phyloP scores from a whole-genome alignment of 2,888 invertebrate genomes.

The Cheiracanthium punctorium region DNA sequence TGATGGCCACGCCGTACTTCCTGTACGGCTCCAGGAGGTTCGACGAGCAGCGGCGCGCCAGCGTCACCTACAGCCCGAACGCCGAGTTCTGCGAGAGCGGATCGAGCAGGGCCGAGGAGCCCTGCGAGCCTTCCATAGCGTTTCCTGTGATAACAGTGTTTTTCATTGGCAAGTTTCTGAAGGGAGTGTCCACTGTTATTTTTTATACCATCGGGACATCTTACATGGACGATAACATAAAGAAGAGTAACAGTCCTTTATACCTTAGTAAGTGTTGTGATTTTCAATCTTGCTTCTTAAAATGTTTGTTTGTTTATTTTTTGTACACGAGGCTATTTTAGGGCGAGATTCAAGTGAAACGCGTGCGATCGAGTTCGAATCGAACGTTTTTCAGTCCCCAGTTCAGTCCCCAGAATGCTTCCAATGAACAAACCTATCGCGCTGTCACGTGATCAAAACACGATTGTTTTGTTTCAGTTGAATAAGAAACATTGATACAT shows the following conservation, averaged over 20 bases:
- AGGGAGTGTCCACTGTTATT: constrained; percentile 70
- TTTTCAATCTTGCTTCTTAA: no score
- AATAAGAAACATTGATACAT: no score
- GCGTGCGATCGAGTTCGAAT: no score
- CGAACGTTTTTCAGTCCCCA: no score
- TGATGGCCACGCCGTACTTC: constrained; percentile 68
- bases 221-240: constrained; percentile 71
- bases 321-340: no score
- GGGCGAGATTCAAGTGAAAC: no score
- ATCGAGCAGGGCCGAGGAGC: constrained; percentile 18
- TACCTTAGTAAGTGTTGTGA: constrained; percentile 69
- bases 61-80: constrained; percentile 22
- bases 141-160: constrained; percentile 58
- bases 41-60: constrained; percentile 12
- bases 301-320: no score
- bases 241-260: constrained; percentile 71
- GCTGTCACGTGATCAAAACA: no score
- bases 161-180: constrained; percentile 70
- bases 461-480: no score
- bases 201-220: constrained; percentile 71
- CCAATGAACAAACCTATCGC: no score
- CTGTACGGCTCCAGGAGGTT: constrained; percentile 64
- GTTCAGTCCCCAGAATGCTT: no score
- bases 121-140: constrained; percentile 30
- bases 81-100: constrained; percentile 57